Base-by-base conservation (phyloP, 2,797 vertebrate species). In the Onychomys arenicola region DNA sequence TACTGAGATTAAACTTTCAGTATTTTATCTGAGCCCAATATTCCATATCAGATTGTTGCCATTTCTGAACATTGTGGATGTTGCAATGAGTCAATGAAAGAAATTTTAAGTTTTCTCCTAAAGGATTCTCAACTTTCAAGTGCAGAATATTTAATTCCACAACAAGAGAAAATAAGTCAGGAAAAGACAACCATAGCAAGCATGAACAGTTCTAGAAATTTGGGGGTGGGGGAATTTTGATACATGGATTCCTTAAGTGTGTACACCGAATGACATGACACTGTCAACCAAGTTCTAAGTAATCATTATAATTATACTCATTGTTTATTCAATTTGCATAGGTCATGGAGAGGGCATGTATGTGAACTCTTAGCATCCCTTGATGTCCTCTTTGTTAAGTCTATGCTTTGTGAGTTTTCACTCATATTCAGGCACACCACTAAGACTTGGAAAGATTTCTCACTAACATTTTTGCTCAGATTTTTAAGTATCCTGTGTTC, bases 291-390 rank as follows among this genome's bases (percentile, higher is more conserved):
- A 21, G 6, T 40, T 37, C 3, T 11, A 65, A 61, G 6, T 69
- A 13, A 19, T 2, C 5, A 1, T 14, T 55, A 11, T 63, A 82
- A 55, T 61, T 55, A 63, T 3, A 43, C 34, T 25, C 5, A 29
- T 7, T 49, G n/a, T 85, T 55, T 19, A 63, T 6, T 82, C 55
- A 43, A 77, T 75, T 88, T 80, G 8, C 11, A 63, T 7, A 6
- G 3, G 21, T 2, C 23, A 27, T 13, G 2, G 23, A 25, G 23
- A 10, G 25, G 21, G 17, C 1, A 5, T 34, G 23, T 3, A 34
- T 34, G 14, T 29, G 49, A 85, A 76, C 32, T 46, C 23, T 6
- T 37, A 8, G 6, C 2, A 34, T 16, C 23, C 27, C 37, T 75
- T 25, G 6, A 29, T 63, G 6, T 9, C 11, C 32, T n/a, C 5